phyloP scores from a whole-genome alignment of 2,888 invertebrate genomes.

The Archips crataeganus region DNA sequence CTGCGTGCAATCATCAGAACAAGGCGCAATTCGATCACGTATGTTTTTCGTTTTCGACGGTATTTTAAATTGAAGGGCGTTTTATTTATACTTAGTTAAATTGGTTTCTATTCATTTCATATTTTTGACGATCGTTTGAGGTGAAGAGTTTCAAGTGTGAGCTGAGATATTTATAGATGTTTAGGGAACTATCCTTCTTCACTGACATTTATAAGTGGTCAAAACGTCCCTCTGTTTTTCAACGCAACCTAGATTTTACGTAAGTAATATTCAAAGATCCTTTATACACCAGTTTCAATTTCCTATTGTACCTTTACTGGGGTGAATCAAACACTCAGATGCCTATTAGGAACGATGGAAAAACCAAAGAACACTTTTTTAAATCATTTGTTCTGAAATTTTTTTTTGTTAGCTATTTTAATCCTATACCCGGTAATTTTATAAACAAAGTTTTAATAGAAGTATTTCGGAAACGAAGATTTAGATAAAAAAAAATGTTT shows the following conservation, averaged over 20 bases:
- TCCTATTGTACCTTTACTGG: no score
- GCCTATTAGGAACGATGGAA: no score
- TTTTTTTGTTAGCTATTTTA: not conserved
- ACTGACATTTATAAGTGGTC: no score
- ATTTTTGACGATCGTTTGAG: not conserved
- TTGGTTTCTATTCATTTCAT: not conserved
- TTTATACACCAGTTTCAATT: no score
- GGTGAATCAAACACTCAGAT: no score
- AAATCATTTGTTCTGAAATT: no score
- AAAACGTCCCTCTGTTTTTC: no score
- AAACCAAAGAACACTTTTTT: no score
- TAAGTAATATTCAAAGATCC: no score
- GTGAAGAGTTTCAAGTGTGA: not conserved
- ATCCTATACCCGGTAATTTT: not conserved
- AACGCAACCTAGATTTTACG: no score
- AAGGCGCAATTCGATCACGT: constrained; percentile 51
- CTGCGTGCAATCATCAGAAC: constrained; percentile 51
- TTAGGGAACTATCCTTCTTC: not conserved
- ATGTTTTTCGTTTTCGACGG: not conserved
- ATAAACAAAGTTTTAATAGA: not conserved
- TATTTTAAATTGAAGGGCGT: constrained; percentile 2
- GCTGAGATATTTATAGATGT: not conserved
- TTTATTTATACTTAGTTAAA: not conserved
- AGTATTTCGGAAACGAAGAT: constrained; percentile 1
- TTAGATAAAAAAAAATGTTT: not conserved